phyloP scores from a whole-genome alignment of 1,140 invertebrate genomes.

The Chlorops oryzae region DNA sequence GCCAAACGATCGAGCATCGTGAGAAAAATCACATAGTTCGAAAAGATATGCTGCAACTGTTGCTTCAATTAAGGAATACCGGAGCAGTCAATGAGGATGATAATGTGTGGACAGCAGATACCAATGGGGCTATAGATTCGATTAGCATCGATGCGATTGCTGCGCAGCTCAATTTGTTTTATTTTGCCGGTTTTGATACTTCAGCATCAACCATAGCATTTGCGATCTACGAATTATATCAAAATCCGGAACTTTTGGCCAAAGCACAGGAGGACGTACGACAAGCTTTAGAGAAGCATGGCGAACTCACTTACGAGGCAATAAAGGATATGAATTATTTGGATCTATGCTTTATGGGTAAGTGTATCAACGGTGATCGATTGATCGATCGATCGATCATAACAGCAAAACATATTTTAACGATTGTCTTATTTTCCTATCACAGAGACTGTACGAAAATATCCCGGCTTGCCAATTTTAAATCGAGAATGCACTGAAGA shows the following conservation, averaged over 20 bases:
- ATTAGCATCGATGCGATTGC: slow-evolving; percentile 49
- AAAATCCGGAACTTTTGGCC: slow-evolving; percentile 53
- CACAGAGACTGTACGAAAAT: slow-evolving; percentile 54
- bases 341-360: slow-evolving; percentile 47
- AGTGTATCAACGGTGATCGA: no score
- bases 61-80: slow-evolving; percentile 49
- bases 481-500: slow-evolving; percentile 47
- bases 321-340: slow-evolving; percentile 51
- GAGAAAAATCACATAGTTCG: slow-evolving; percentile 46
- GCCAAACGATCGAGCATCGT: slow-evolving; percentile 49
- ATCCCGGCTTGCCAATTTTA: slow-evolving; percentile 53
- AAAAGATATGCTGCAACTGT: slow-evolving; percentile 52
- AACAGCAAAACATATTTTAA: no score
- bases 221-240: slow-evolving; percentile 53
- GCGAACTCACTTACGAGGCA: slow-evolving; percentile 49
- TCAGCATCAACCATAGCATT: slow-evolving; percentile 56
- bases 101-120: slow-evolving; percentile 27
- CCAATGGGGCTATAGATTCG: slow-evolving; percentile 23
- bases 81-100: slow-evolving; percentile 39
- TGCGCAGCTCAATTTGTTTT: slow-evolving; percentile 56
- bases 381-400: no score
- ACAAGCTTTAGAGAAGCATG: slow-evolving; percentile 40
- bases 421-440: no score
- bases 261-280: slow-evolving; percentile 54
- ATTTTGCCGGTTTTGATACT: slow-evolving; percentile 63